Conservation (phyloP, 2,888 invertebrate genomes). For the Clanis bilineata region DNA sequence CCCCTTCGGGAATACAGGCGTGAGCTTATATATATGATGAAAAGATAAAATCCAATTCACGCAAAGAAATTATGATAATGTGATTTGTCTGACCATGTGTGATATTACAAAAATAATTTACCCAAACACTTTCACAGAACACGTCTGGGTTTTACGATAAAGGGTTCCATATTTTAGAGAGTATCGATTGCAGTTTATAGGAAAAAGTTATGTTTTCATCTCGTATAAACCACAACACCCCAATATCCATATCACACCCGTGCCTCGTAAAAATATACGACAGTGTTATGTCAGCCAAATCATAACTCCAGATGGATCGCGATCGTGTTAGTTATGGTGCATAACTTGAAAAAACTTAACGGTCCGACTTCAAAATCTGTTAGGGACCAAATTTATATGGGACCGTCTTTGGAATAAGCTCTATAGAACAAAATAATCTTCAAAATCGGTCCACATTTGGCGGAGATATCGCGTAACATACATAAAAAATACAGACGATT, state of each 20-base stretch:
- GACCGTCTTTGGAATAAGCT: no score
- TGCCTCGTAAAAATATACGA: conserved; percentile 50
- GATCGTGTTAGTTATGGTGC: not conserved
- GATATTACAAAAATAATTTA: not conserved
- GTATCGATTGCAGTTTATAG: conserved; percentile 23
- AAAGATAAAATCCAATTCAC: no score
- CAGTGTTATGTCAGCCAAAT: conserved; percentile 43
- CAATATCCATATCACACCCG: conserved; percentile 43
- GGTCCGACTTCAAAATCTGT: no score
- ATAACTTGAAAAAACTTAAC: not conserved
- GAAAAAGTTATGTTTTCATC: conserved; percentile 44
- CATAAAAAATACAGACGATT: no score
- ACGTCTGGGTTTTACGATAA: conserved; percentile 17
- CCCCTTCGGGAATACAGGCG: no score
- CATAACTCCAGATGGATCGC: conserved; percentile 32
- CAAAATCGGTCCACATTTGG: no score
- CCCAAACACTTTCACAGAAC: not conserved
- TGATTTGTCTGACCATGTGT: not conserved
- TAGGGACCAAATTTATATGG: no score
- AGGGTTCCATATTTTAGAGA: conserved; percentile 9
- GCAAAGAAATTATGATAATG: not conserved
- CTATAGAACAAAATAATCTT: no score
- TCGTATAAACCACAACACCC: conserved; percentile 39
- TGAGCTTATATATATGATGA: no score
- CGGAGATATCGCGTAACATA: no score